Conservation (phyloP, 2,888 invertebrate species). For the Panzeria rudis region DNA sequence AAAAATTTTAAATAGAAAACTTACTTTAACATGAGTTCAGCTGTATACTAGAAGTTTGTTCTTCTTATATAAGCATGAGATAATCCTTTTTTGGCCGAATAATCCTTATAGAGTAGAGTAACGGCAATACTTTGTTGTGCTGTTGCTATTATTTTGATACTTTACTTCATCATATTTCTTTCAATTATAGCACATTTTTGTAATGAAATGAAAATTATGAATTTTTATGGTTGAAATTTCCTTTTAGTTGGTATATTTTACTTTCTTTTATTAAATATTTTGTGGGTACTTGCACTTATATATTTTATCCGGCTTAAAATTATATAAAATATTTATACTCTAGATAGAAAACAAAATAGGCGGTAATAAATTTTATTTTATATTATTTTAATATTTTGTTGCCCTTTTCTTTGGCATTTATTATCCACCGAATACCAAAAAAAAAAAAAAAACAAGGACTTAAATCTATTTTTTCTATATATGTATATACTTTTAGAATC, state of each 20-base stretch:
- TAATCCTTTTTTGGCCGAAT: slow-evolving; percentile 59
- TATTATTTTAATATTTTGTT: neutral
- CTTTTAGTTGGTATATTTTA: neutral
- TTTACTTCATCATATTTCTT: slow-evolving; percentile 42
- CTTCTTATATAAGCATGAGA: slow-evolving; percentile 64
- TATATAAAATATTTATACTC: neutral
- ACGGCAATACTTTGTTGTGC: slow-evolving; percentile 23
- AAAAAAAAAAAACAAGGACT: neutral
- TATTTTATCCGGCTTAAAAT: neutral
- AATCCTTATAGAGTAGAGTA: slow-evolving; percentile 29
- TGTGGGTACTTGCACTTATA: slow-evolving; percentile 44
- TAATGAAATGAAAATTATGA: slow-evolving; percentile 30
- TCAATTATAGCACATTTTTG: neutral
- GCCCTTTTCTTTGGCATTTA: neutral
- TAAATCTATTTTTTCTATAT: neutral
- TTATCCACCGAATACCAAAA: neutral
- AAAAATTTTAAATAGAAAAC: neutral
- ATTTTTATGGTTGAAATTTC: slow-evolving; percentile 21
- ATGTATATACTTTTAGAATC: neutral
- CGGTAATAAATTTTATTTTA: slow-evolving; percentile 13
- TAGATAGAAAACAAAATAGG: slow-evolving; percentile 4
- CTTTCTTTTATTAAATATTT: slow-evolving; percentile 5
- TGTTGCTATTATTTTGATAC: slow-evolving; percentile 11
- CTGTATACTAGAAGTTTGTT: slow-evolving; percentile 43
- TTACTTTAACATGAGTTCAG: slow-evolving; percentile 68